Base-by-base conservation (phyloP, 1,140 invertebrate species). In the Hycleus phaleratus region DNA sequence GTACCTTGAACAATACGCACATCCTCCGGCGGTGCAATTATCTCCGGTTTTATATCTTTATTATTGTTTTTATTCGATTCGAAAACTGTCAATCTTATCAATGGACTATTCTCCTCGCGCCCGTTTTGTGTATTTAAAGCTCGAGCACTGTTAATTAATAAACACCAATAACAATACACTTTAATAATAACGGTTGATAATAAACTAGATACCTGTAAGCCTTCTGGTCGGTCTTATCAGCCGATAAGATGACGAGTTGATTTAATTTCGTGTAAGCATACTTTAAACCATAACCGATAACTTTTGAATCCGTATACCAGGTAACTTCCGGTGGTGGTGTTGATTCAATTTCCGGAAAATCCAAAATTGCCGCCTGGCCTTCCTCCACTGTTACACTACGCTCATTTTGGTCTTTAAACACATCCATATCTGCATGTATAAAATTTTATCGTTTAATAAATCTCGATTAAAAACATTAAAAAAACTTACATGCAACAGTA, bases 121-220 rank as follows among this genome's bases (percentile, higher is more conserved):
- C 89, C 91, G 62, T 91, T 72, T 70, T 93, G 90, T 2, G 90
- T 88, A 71, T 95, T 95, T 56, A 90, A 87, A 11, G 90, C 88
- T 65, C 83, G 79, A 5, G 89, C 92, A 66, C 88, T 83, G 18
- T 18, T 18, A 12, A 12, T 12, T 12, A 18, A 18, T 18, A 18
- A 18, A 18, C 18, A 1, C 18, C 18, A 18, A 18, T 18, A 18
- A 18, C 18, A 18, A 18, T 18, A 18, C 18, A 18, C 18, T 18
- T 18, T 18, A 18, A 18, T 18, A 18, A 18, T 18, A 18, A 18
- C 1, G 18, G 18, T 18, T 18, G 18, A 18, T 18, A 18, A 18
- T 18, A 18, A 18, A 18, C 18, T 18, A 12, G 12, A 12, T 12
- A 18, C 18, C 18, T 18, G 72, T 93, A 93, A 1, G 82, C 78